Percentiles rank a stretch among this genome's conserved stretches.
Conservation (phyloP, 2,113 vertebrate species). For the Pyxicephalus adspersus region DNA sequence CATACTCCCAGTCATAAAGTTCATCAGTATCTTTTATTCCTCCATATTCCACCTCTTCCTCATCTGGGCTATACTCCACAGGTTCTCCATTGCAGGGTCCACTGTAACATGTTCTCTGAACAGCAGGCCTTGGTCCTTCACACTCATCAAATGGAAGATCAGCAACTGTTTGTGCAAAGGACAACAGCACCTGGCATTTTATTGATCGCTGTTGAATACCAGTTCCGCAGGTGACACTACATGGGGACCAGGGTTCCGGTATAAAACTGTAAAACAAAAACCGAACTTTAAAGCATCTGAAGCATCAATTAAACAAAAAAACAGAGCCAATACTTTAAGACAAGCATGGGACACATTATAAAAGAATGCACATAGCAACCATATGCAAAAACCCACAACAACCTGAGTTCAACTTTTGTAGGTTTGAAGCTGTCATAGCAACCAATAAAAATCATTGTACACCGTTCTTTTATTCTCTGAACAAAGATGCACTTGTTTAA, state of each 20-base stretch:
- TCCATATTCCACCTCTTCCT: conserved; percentile 61
- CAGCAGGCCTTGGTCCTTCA: conserved; percentile 82
- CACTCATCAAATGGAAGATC: conserved; percentile 92
- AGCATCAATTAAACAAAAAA: no score
- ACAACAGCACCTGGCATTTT: conserved; percentile 90
- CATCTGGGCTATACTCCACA: conserved; percentile 62
- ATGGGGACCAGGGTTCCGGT: conserved; percentile 87
- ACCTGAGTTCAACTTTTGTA: no score
- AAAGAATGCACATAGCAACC: no score
- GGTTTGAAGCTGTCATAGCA: no score
- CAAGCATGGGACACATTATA: no score
- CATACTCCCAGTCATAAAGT: conserved; percentile 92
- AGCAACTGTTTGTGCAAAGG: conserved; percentile 91
- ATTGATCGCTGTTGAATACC: conserved; percentile 83
- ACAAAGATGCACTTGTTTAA: no score
- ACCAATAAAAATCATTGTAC: no score
- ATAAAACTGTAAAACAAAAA: conserved; percentile 80
- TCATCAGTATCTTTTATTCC: conserved; percentile 75
- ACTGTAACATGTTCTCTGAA: conserved; percentile 81
- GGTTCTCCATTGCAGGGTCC: conserved; percentile 78
- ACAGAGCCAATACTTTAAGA: no score
- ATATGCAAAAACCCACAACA: no score
- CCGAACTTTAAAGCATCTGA: conserved; percentile 35
- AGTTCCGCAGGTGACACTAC: conserved; percentile 87
- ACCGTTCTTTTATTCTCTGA: no score